Evolutionary conservation across 2,113 vertebrate species (phyloP).

Genomic region (Typhlomys cinereus): DNA sequence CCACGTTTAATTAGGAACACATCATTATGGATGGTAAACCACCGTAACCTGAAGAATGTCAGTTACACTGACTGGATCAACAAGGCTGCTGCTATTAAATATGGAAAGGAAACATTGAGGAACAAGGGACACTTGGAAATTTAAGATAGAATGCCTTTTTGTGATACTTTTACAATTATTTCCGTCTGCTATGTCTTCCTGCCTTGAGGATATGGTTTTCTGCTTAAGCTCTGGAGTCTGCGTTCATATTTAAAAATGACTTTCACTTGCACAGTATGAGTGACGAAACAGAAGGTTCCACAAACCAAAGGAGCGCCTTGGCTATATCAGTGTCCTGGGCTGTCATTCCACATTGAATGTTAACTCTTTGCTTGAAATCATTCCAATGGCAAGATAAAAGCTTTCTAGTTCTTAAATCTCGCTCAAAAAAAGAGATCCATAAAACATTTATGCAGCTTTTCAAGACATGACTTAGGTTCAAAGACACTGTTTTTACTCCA

Average conservation of each 20-base stretch:
- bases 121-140: slow-evolving; percentile 68
- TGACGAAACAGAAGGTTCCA: slow-evolving; percentile 73
- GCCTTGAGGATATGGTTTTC: slow-evolving; percentile 72
- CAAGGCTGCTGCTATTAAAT: slow-evolving; percentile 58
- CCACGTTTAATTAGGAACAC: slow-evolving; percentile 61
- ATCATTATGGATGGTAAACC: not conserved
- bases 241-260: slow-evolving; percentile 65
- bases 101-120: slow-evolving; percentile 65
- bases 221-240: slow-evolving; percentile 79
- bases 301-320: slow-evolving; percentile 60
- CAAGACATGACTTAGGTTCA: slow-evolving; percentile 2
- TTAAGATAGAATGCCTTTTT: slow-evolving; percentile 77
- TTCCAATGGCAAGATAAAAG: not conserved
- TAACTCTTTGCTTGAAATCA: slow-evolving; percentile 64
- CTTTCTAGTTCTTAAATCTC: slow-evolving; percentile 42
- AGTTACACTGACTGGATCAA: slow-evolving; percentile 17
- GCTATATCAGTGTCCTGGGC: slow-evolving; percentile 65
- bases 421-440: slow-evolving; percentile 47
- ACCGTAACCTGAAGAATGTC: slow-evolving; percentile 11
- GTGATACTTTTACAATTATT: slow-evolving; percentile 73
- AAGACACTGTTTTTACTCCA: slow-evolving; percentile 34
- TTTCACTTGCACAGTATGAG: slow-evolving; percentile 73
- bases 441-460: slow-evolving; percentile 49
- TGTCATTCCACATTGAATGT: slow-evolving; percentile 72
- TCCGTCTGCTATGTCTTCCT: slow-evolving; percentile 78